These are phyloP conservation scores for Aphodius granarius DNA, from an alignment of 2,888 invertebrate genomes.

Conservation along the genomic window DNA sequence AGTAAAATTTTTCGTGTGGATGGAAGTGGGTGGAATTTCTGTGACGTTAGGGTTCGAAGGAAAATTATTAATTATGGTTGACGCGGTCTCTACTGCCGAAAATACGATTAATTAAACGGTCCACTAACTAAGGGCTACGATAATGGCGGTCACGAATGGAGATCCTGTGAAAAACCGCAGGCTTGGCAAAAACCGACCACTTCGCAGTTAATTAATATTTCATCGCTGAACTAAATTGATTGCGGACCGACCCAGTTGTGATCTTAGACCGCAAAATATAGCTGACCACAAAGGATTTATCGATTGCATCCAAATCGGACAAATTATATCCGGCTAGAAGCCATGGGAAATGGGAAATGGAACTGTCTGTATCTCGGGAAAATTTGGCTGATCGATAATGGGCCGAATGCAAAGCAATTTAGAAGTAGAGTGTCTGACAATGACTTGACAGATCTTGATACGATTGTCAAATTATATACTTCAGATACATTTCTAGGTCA, in stretches of 20 bases:
- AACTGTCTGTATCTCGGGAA: neutral
- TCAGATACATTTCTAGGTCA: too few species aligned
- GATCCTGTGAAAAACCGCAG: neutral
- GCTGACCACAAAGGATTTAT: neutral
- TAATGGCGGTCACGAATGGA: neutral
- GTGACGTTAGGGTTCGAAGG: neutral
- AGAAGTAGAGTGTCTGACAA: neutral
- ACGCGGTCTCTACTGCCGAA: neutral
- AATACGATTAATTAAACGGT: neutral
- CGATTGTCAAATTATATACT: too few species aligned
- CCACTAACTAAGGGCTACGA: neutral
- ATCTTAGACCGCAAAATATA: neutral
- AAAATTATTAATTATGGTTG: neutral
- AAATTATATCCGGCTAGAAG: neutral
- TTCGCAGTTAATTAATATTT: neutral
- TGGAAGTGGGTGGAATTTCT: neutral
- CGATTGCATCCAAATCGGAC: neutral
- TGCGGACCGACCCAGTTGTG: neutral
- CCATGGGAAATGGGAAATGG: neutral
- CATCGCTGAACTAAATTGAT: neutral
- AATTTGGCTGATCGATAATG: neutral
- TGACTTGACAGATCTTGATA: too few species aligned
- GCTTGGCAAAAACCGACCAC: neutral
- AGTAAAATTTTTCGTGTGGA: neutral
- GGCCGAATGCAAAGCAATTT: neutral